These are phyloP conservation scores for Amphiura filiformis DNA, from an alignment of 35 echinoderm and acorn worm species.

Conservation along the genomic window DNA sequence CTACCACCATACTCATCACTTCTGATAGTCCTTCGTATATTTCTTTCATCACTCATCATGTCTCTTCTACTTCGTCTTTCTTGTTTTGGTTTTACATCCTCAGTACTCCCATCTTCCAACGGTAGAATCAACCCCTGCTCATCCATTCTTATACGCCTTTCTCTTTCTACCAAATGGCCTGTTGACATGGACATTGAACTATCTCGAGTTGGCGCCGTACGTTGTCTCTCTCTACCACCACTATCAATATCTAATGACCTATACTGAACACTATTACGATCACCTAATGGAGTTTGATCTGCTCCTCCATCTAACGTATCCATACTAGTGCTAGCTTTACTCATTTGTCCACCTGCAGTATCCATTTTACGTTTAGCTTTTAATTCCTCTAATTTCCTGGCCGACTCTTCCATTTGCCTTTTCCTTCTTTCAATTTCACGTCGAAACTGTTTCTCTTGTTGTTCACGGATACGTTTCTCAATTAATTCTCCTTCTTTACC, in stretches of 20 bases:
- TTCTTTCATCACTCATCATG: not conserved
- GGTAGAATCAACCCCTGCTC: conserved; percentile 68
- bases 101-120: conserved; percentile 31
- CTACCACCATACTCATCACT: not conserved
- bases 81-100: not conserved
- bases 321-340: conserved; percentile 16
- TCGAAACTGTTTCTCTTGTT: conserved; percentile 57
- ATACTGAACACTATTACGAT: conserved; percentile 16
- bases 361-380: conserved; percentile 62
- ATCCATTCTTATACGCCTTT: conserved; percentile 36
- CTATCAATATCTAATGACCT: conserved; percentile 43
- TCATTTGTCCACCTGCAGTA: conserved; percentile 17
- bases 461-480: conserved; percentile 83
- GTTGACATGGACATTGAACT: conserved; percentile 26
- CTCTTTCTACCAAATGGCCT: conserved; percentile 49
- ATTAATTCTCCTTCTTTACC: conserved; percentile 92
- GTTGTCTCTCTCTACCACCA: conserved; percentile 1
- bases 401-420: conserved; percentile 71
- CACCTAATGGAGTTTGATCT: not conserved
- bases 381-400: conserved; percentile 56
- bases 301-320: not conserved
- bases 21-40: not conserved
- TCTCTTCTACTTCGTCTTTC: not conserved
- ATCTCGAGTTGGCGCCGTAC: not conserved
- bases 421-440: conserved; percentile 62